Evolutionary conservation across 2,113 vertebrate genomes (phyloP).

Genomic region (Aldabrachelys gigantea): DNA sequence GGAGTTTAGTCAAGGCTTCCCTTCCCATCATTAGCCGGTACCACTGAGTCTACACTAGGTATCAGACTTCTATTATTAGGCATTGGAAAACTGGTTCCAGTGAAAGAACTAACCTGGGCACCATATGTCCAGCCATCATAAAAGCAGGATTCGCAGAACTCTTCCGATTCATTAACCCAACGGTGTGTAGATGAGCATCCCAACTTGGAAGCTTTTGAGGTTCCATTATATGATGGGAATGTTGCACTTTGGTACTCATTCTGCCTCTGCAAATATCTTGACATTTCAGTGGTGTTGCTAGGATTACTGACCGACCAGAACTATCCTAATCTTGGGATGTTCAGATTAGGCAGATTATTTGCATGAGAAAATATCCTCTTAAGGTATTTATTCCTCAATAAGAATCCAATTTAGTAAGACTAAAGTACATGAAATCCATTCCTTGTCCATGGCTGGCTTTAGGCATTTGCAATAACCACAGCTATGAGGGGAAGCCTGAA

Average conservation of each 20-base stretch:
- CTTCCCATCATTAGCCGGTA: too few relatives aligned
- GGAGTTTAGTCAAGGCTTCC: too few relatives aligned
- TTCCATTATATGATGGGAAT: not conserved
- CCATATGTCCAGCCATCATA: too few relatives aligned
- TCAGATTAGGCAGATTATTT: not conserved
- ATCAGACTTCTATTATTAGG: too few relatives aligned
- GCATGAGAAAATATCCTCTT: not conserved
- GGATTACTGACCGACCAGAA: too few relatives aligned
- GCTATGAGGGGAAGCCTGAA: not conserved
- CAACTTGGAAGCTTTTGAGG: not conserved
- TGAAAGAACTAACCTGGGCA: too few relatives aligned
- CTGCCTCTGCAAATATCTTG: not conserved
- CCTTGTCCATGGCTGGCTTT: not conserved
- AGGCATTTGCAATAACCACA: not conserved
- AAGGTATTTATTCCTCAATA: not conserved
- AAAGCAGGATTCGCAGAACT: not conserved
- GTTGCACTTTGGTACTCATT: conserved; percentile 9
- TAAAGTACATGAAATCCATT: not conserved
- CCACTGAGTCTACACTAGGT: too few relatives aligned
- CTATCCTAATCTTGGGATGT: too few relatives aligned
- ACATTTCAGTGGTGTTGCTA: not conserved
- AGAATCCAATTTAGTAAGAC: not conserved
- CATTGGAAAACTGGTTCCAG: too few relatives aligned
- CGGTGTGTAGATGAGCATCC: not conserved
- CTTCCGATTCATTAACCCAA: not conserved